Percentiles rank a stretch among this genome's conserved stretches.
Conservation (phyloP, 2,113 vertebrate species). For the Gracilinanus agilis region DNA sequence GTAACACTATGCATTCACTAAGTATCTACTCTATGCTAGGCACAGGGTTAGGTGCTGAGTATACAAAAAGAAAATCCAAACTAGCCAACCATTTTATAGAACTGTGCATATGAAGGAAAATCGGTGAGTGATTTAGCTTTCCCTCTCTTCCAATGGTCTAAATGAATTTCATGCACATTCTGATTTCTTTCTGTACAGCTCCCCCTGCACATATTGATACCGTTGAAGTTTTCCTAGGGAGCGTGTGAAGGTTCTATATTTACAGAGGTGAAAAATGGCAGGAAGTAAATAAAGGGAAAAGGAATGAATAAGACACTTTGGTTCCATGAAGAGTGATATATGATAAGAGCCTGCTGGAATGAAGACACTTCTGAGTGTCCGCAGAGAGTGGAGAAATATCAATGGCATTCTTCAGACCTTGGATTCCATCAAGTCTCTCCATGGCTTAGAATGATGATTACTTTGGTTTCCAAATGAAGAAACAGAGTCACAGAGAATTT, state of each 20-base stretch:
- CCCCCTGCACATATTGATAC: not conserved
- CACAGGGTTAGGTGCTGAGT: not conserved
- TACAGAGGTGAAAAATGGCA: not conserved
- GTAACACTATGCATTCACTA: not conserved
- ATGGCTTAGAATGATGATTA: not conserved
- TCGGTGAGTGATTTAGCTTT: not conserved
- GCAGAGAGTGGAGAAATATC: not conserved
- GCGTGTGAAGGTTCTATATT: not conserved
- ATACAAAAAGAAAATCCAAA: not conserved
- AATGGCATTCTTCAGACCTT: not conserved
- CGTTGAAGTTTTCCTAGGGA: not conserved
- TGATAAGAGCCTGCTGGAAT: not conserved
- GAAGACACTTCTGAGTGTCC: not conserved
- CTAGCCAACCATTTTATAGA: not conserved
- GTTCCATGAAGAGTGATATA: not conserved
- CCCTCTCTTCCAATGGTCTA: not conserved
- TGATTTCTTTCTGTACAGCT: not conserved
- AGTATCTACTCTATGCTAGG: not conserved
- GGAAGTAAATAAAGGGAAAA: not conserved
- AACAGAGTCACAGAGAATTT: not conserved
- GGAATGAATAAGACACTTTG: not conserved
- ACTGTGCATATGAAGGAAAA: not conserved
- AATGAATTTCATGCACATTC: not conserved
- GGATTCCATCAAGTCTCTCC: not conserved
- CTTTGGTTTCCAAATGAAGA: slow-evolving; percentile 26